These are phyloP conservation scores for Balanococcus diminutus DNA, from an alignment of 2,888 invertebrate genomes.

Conservation along the genomic window DNA sequence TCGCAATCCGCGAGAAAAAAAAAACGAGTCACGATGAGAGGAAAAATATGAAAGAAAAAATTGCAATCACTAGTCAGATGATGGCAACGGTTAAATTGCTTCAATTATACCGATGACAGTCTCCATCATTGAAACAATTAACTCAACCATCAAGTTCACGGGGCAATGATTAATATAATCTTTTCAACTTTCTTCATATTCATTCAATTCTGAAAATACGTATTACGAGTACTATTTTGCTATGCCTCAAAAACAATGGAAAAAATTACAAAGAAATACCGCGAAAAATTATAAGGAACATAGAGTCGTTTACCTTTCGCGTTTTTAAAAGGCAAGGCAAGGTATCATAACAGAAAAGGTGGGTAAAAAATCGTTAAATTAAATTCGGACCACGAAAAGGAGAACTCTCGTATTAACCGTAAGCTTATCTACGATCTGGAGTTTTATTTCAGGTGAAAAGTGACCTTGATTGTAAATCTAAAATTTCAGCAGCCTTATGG, in stretches of 20 bases:
- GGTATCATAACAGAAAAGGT: not conserved
- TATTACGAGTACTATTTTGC: too few species aligned
- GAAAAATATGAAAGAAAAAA: too few species aligned
- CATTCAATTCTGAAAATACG: not conserved
- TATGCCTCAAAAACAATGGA: not conserved
- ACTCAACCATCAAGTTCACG: not conserved
- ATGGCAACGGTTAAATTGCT: not conserved
- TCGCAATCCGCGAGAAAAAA: too few species aligned
- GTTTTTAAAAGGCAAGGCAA: not conserved
- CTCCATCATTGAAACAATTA: not conserved
- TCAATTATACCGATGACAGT: not conserved
- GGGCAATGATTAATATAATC: not conserved
- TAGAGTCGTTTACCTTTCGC: not conserved
- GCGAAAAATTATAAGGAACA: not conserved
- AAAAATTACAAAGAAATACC: not conserved
- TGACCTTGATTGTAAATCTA: constrained; percentile 20
- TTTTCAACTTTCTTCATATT: too few species aligned
- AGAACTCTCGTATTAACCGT: not conserved
- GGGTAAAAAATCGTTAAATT: not conserved
- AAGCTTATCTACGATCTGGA: constrained; percentile 13
- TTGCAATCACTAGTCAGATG: not conserved
- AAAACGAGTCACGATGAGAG: not conserved
- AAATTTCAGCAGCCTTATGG: not conserved
- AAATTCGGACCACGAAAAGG: not conserved
- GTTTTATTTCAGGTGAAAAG: not conserved